Conservation (phyloP, 2,113 vertebrate species). For the Struthio camelus region DNA sequence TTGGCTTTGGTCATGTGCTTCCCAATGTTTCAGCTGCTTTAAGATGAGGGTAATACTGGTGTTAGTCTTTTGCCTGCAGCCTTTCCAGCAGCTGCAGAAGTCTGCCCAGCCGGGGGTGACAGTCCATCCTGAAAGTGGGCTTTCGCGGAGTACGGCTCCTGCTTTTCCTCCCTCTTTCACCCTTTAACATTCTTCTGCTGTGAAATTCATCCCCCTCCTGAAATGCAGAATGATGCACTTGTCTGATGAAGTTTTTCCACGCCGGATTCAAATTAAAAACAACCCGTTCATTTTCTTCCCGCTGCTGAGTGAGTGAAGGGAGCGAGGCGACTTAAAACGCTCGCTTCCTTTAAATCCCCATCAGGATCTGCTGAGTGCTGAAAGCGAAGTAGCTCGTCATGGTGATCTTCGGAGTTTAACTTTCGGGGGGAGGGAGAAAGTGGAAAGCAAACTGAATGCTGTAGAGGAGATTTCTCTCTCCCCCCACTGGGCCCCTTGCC, state of each 20-base stretch:
- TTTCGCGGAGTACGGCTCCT: neutral
- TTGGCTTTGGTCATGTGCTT: neutral
- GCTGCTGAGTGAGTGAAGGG: neutral
- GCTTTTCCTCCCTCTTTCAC: constrained; percentile 14
- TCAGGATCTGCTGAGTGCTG: constrained; percentile 25
- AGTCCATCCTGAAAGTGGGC: neutral
- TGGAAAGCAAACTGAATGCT: constrained; percentile 60
- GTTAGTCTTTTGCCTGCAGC: neutral
- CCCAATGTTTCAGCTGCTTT: rapidly evolving
- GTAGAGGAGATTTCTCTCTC: constrained; percentile 64
- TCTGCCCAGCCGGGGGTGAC: neutral
- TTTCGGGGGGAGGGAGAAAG: constrained; percentile 69
- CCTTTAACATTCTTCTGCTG: constrained; percentile 5
- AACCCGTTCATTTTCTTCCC: neutral
- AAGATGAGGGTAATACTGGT: neutral
- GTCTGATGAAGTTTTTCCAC: constrained; percentile 47
- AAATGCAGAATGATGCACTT: constrained; percentile 54
- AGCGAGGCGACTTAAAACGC: neutral
- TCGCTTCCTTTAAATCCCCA: constrained; percentile 36
- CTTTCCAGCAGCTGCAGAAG: neutral
- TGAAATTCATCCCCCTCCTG: constrained; percentile 37
- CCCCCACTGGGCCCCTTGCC: constrained; percentile 74
- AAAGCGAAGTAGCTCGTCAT: constrained; percentile 38
- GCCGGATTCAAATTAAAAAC: constrained; percentile 22
- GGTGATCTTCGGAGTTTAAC: constrained; percentile 70